Base-by-base conservation (phyloP, 2,888 invertebrate genomes). In the Artemia sinica region DNA sequence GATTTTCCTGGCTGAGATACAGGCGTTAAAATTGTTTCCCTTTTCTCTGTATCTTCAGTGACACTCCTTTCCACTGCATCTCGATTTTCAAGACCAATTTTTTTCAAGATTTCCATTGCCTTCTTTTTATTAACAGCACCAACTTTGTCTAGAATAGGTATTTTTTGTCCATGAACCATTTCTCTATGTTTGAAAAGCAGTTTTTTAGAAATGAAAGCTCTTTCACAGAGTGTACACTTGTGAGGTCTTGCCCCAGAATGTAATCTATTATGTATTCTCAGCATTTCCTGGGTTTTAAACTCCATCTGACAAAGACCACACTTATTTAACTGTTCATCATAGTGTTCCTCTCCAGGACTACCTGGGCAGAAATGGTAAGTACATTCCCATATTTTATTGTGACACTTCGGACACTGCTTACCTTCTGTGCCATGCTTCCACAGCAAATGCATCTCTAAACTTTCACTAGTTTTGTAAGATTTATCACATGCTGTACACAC, bases 351-450 rank as follows among this genome's bases (percentile, higher is more conserved):
- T 10, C 68, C 70, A 12, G 68, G 67, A 8, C 67, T 67, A 10
- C 70, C 71, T 6, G 69, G 66, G 18, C 70, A 71, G 52, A 71
- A 71, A 49, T 68, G 68, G 68, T 68, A 71, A 6, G 70, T 70
- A 66, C 70, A 70, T 8, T 68, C 68, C 70, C 70, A 70, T 4
- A 68, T 68, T 49, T 70, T 70, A 18, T 68, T 66, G 41, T 68
- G n/a, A 66, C 70, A 70, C 0, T 50, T 68, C 13, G 68, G 68
- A 66, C 71, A 68, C 50, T 69, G 65, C 28, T 68, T 67, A 49
- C 67, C 63, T 69, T 91, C 89, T 3, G 91, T 91, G 41, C 91
- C 91, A 77, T 92, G 91, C 77, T 91, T 92, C 91, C 91, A 91
- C 77, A 90, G 91, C 69, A 91, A 80, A 79, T 92, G 91, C 75